Evolutionary conservation across 1,140 invertebrate genomes (phyloP).

Genomic region (Neomicropteryx cornuta): DNA sequence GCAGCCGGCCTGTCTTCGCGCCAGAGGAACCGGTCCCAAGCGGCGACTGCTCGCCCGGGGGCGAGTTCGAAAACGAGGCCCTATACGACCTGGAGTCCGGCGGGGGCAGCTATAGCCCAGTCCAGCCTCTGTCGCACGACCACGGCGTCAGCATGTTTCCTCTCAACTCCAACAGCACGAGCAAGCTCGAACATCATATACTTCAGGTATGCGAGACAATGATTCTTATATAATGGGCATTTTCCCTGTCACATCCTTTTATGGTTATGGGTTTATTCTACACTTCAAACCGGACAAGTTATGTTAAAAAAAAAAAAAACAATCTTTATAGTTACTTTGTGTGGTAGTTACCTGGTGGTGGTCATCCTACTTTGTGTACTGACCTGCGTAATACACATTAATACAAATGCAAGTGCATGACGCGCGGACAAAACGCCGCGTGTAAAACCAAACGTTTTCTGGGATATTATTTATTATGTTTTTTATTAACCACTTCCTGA

Average conservation of each 20-base stretch:
- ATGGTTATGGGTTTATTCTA: constrained; percentile 10
- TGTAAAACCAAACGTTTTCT: too few species aligned
- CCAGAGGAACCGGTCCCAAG: too few species aligned
- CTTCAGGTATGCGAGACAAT: constrained; percentile 48
- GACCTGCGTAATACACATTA: too few species aligned
- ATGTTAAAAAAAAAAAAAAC: background rate
- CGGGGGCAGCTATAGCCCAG: constrained; percentile 70
- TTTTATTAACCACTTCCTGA: too few species aligned
- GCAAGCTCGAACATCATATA: constrained; percentile 64
- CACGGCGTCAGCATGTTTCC: constrained; percentile 83
- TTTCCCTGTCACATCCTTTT: constrained; percentile 1
- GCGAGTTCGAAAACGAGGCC: constrained; percentile 32
- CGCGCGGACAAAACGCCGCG: too few species aligned
- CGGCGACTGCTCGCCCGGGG: constrained; percentile 19
- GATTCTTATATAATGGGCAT: too few species aligned
- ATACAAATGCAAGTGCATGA: too few species aligned
- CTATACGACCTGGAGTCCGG: constrained; percentile 56
- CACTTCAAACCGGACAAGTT: background rate
- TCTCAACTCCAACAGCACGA: constrained; percentile 43
- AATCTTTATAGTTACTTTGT: too few species aligned
- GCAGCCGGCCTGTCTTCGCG: constrained; percentile 29
- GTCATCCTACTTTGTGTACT: too few species aligned
- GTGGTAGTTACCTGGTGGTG: too few species aligned
- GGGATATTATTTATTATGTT: too few species aligned
- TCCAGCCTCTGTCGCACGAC: constrained; percentile 72